Evolutionary conservation across 2,113 vertebrate species (phyloP).

Genomic region (Alligator mississippiensis): DNA sequence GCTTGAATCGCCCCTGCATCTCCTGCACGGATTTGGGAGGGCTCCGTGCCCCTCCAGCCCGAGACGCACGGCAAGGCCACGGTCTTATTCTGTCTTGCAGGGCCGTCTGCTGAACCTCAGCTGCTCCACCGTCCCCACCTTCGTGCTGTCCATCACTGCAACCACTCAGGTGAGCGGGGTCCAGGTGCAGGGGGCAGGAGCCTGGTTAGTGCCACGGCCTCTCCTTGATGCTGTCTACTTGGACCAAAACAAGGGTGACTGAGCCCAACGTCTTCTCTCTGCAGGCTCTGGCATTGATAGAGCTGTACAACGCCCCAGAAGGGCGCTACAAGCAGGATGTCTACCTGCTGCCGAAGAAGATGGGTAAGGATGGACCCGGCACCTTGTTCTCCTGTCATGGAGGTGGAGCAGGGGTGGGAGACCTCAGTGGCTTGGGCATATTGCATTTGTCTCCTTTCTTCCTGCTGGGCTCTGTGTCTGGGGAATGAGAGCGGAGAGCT

Average conservation of each 20-base stretch:
- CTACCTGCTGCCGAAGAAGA: slow-evolving; percentile 96
- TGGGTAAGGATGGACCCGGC: slow-evolving; percentile 80
- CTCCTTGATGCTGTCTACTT: too few relatives aligned
- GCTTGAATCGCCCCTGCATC: neutral
- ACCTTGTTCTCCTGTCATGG: accelerated
- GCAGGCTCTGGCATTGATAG: slow-evolving; percentile 94
- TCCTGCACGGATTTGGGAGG: accelerated
- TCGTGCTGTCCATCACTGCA: slow-evolving; percentile 96
- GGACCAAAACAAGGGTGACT: neutral
- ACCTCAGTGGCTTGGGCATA: neutral
- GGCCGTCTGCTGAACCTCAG: slow-evolving; percentile 93
- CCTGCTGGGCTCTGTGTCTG: neutral
- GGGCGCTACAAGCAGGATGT: slow-evolving; percentile 97
- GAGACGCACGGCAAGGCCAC: accelerated
- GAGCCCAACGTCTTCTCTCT: neutral
- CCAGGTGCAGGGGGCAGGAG: neutral
- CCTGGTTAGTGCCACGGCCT: accelerated
- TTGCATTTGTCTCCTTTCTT: neutral
- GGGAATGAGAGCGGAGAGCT: neutral
- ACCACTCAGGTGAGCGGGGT: slow-evolving; percentile 89
- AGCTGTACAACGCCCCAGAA: slow-evolving; percentile 95
- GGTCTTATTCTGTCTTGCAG: neutral
- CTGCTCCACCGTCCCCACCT: slow-evolving; percentile 98
- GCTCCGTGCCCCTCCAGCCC: neutral
- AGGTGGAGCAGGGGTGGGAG: neutral